Conservation (phyloP, 2,888 invertebrate genomes). For the Stegana nigrithorax region DNA sequence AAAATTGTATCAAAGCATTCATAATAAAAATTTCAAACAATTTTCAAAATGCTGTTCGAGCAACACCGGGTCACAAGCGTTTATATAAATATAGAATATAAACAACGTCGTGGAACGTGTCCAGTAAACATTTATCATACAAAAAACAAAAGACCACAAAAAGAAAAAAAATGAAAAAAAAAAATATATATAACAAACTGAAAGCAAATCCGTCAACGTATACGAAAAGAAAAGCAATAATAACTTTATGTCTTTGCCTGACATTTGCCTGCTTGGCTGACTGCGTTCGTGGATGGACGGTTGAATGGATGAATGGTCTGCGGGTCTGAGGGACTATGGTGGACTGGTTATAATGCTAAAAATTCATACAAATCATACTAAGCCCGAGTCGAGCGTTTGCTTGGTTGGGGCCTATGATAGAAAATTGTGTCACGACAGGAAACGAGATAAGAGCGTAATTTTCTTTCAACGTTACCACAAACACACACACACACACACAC, state of each 20-base stretch:
- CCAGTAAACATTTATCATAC: conserved; percentile 56
- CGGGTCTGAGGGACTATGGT: too few relatives aligned
- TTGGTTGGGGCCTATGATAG: conserved; percentile 55
- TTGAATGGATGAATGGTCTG: too few relatives aligned
- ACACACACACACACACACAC: neutral
- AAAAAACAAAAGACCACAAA: neutral
- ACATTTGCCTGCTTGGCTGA: conserved; percentile 17
- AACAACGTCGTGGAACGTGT: conserved; percentile 45
- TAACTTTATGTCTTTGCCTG: conserved; percentile 55
- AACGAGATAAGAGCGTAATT: conserved; percentile 69
- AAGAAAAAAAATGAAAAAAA: neutral
- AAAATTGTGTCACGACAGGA: conserved; percentile 69
- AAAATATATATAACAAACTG: neutral
- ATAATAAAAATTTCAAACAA: too few relatives aligned
- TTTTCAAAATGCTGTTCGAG: too few relatives aligned
- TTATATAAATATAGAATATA: too few relatives aligned
- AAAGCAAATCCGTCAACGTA: conserved; percentile 13
- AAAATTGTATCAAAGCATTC: too few relatives aligned
- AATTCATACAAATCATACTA: neutral
- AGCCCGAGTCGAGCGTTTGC: neutral
- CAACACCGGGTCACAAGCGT: too few relatives aligned
- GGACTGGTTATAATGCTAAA: neutral
- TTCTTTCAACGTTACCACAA: conserved; percentile 52
- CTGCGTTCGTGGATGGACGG: neutral
- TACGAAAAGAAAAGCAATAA: conserved; percentile 49